These are phyloP conservation scores for Baryphthengus martii DNA, from an alignment of 2,113 vertebrate genomes.

Conservation along the genomic window DNA sequence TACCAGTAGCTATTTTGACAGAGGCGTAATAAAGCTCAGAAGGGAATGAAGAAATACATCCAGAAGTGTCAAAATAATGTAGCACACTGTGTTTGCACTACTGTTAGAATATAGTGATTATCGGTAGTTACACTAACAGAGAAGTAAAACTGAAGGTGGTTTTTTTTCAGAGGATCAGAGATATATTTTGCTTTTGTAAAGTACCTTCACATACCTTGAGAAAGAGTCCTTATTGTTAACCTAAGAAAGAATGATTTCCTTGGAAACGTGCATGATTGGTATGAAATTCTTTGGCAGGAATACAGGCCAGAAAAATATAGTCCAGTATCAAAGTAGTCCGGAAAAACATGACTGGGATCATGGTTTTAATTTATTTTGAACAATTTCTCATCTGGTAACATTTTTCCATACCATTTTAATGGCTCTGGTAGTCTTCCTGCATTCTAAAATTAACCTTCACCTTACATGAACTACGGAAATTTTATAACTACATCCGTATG, in stretches of 20 bases:
- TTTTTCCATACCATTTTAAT: constrained; percentile 71
- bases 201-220: background rate
- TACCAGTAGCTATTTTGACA: constrained; percentile 33
- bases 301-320: background rate
- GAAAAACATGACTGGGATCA: constrained; percentile 12
- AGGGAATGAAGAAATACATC: constrained; percentile 28
- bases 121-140: background rate
- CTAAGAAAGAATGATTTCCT: background rate
- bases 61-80: constrained; percentile 23
- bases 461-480: constrained; percentile 72
- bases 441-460: constrained; percentile 74
- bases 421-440: constrained; percentile 60
- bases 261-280: background rate
- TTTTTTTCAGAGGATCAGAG: background rate
- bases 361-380: constrained; percentile 69
- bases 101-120: background rate
- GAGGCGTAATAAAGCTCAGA: constrained; percentile 29
- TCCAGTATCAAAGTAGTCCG: background rate
- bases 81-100: background rate
- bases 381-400: constrained; percentile 72
- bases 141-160: background rate
- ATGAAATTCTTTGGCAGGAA: constrained; percentile 14
- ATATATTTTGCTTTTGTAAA: background rate
- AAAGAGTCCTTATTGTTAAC: background rate
- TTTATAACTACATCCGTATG: constrained; percentile 62